Evolutionary conservation across 2,113 vertebrate species (phyloP), one percentile per base, ranked within the genome.

Genomic region (Ornithorhynchus anatinus): DNA sequence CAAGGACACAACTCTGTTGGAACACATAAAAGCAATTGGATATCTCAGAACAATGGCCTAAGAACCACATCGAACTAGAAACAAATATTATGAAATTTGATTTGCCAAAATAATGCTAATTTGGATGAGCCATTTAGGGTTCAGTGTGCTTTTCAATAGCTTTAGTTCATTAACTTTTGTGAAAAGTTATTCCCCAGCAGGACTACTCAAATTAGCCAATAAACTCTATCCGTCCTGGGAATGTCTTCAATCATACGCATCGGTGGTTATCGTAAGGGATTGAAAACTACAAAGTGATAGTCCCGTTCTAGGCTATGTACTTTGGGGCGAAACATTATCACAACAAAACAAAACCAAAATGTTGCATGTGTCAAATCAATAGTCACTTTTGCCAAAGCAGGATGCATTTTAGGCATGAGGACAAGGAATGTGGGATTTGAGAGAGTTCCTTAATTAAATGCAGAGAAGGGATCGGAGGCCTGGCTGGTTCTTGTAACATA

Each of bases 361-460:
- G 16, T 42, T 8, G 37, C 40, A 57, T 33, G 14, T 22, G 5
- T 3, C 39, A 37, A 1, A 31, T 43, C 52, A 59, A 22, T 19
- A 56, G 72, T 63, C 61, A 60, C 39, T 75, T 40, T 42, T 58
- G 60, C 80, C 68, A 11, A 59, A 75, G 39, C 10, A 15, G 32
- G 25, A 75, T 56, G 25, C 42, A 52, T 60, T 59, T 51, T 29
- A 64, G 29, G 25, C 15, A 73, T 29, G 12, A 22, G 35, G 68
- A 65, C 35, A 64, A 64, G n/a, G 59, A 15, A 72, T 75, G 31
- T 63, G 29, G 36, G 23, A 42, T 35, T 0, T 27, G 58, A 75
- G 19, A 75, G 47, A 79, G 53, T 33, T 27, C 40, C 42, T 76
- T 84, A 82, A 86, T 71, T 84, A 82, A 82, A 84, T 78, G 43